phyloP scores from a whole-genome alignment of 2,113 vertebrate genomes.

The Cyanoderma ruficeps region DNA sequence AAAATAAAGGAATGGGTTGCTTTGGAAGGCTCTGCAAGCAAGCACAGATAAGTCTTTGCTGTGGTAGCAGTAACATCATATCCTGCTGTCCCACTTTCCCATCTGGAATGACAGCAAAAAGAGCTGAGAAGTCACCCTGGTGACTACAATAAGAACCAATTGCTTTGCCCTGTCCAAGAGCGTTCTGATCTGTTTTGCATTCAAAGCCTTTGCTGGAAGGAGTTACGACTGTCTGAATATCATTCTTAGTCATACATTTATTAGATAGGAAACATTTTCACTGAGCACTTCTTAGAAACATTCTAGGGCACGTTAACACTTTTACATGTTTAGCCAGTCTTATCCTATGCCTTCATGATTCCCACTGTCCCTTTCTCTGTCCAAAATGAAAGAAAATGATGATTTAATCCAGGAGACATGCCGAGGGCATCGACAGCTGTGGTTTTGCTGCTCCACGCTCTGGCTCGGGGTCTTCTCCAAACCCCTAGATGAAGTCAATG shows the following conservation, averaged over 20 bases:
- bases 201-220: constrained; percentile 23
- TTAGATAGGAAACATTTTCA: constrained; percentile 43
- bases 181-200: constrained; percentile 24
- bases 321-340: neutral
- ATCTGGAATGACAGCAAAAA: neutral
- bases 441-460: neutral
- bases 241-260: constrained; percentile 32
- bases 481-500: neutral
- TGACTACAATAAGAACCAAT: neutral
- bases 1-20: neutral
- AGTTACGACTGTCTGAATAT: neutral
- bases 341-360: neutral
- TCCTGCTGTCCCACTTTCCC: neutral
- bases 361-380: neutral
- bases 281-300: neutral
- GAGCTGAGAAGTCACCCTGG: neutral
- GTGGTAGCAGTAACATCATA: neutral
- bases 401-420: neutral
- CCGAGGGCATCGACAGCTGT: neutral
- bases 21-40: neutral
- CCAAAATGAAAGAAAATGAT: neutral
- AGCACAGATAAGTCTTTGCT: neutral
- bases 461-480: neutral
- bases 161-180: neutral
- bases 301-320: neutral